phyloP scores from a whole-genome alignment of 2,113 vertebrate genomes.

The Illadopsis cleaveri region DNA sequence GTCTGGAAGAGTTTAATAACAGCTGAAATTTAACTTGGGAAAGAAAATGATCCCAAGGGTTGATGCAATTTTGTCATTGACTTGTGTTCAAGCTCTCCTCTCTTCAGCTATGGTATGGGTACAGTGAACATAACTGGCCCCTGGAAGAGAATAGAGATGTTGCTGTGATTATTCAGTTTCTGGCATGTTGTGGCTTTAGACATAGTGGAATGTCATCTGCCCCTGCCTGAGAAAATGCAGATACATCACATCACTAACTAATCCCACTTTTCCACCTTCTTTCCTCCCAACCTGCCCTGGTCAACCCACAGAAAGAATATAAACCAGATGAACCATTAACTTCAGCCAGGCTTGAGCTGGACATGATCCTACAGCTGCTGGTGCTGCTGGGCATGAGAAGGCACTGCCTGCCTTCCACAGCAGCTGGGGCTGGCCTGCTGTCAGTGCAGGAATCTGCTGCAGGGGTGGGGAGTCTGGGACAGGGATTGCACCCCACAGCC shows the following conservation, averaged over 20 bases:
- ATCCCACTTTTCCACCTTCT: neutral
- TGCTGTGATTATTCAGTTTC: neutral
- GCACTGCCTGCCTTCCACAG: neutral
- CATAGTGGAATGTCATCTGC: neutral
- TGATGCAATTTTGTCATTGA: neutral
- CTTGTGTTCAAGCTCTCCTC: neutral
- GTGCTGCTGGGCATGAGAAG: neutral
- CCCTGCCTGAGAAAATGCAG: neutral
- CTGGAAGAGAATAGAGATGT: neutral
- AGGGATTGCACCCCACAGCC: neutral
- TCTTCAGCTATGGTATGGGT: fast-evolving
- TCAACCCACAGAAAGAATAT: neutral
- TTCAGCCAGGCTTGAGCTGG: neutral
- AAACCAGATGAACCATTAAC: neutral
- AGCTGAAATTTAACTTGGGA: conserved; percentile 48
- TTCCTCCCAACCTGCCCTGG: neutral
- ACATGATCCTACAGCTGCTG: fast-evolving
- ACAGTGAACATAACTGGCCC: neutral
- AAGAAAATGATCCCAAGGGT: neutral
- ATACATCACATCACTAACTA: neutral
- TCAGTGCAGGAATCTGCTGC: neutral
- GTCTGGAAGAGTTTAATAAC: conserved; percentile 24
- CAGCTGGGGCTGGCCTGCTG: neutral
- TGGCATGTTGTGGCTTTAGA: neutral
- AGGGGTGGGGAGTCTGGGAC: neutral